Base-by-base conservation (phyloP, 2,113 vertebrate species). In the Buteo buteo region DNA sequence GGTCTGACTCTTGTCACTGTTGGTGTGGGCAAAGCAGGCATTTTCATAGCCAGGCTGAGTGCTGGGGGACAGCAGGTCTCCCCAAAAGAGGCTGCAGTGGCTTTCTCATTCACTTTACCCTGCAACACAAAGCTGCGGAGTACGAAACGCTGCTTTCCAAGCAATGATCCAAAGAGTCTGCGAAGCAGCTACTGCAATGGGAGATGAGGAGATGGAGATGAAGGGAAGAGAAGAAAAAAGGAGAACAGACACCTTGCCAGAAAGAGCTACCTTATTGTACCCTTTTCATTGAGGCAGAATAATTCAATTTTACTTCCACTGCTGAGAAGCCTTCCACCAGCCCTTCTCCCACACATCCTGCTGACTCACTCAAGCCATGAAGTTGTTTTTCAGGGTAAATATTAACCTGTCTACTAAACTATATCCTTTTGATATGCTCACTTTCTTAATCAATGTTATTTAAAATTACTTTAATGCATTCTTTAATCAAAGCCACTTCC, bases 61-160 rank as follows among this genome's bases (percentile, higher is more conserved):
- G 28, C 12, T 82, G 54, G 49, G 47, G 9, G 26, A 34, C 58
- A 87, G 14, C 12, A 65, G 9, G 11, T 52, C 4, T 42, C 16
- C 55, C 44, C 12, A 34, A 31, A 50, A 82, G 40, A 40, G 26
- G 5, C 28, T 42, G 25, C 17, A 42, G 21, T 6, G 13, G 7
- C 44, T 58, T 10, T 32, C 29, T 59, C 21, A 13, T 54, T 12
- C 20, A 4, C 50, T 74, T 66, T 18, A 32, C 16, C 36, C 32
- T 42, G 49, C 29, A 69, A 50, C 17, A 38, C 9, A 85, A 62
- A 71, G 14, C 21, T 82, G 17, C 14, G 44, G 31, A 32, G 6
- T 36, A 40, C 0, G 0, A 71, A 93, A 21, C 6, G 3, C 16
- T 58, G 7, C 18, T 62, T 85, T 61, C 31, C 32, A 49, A 71